Percentiles rank a stretch among this genome's conserved stretches.
phyloP scores from a whole-genome alignment of 2,797 vertebrate genomes.

The Geotrypetes seraphini region DNA sequence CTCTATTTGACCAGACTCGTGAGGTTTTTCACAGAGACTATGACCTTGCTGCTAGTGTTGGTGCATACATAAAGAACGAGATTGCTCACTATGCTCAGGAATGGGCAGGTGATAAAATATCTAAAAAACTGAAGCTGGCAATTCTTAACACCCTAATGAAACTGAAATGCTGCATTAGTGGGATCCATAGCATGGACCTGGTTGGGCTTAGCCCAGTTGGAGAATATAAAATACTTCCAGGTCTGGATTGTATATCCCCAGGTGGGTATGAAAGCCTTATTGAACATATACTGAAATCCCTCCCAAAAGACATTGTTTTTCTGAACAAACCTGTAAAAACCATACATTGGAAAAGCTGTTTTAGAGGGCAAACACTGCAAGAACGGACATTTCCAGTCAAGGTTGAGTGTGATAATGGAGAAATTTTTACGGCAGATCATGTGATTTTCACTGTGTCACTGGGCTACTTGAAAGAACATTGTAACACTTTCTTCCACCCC shows the following conservation, averaged over 20 bases:
- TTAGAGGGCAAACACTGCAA: conserved; percentile 13
- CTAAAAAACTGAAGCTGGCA: conserved; percentile 45
- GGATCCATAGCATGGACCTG: conserved; percentile 74
- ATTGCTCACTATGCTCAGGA: conserved; percentile 22
- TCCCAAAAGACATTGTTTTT: conserved; percentile 57
- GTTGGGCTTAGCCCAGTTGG: conserved; percentile 71
- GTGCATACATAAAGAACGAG: conserved; percentile 62
- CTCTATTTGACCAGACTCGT: conserved; percentile 49
- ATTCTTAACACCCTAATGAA: conserved; percentile 61
- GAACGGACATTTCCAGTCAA: conserved; percentile 38
- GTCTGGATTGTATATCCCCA: conserved; percentile 84
- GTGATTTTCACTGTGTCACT: conserved; percentile 80
- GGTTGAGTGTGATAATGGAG: conserved; percentile 73
- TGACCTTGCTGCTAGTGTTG: conserved; percentile 56
- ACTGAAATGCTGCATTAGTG: conserved; percentile 72
- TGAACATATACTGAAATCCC: conserved; percentile 50
- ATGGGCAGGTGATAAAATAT: conserved; percentile 34
- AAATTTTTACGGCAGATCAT: conserved; percentile 67
- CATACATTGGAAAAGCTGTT: conserved; percentile 65
- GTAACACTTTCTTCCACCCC: conserved; percentile 70
- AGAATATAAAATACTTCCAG: conserved; percentile 71
- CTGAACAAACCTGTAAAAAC: conserved; percentile 68
- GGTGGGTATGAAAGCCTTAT: conserved; percentile 75
- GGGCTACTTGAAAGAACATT: conserved; percentile 80
- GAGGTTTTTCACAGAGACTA: conserved; percentile 33